A percentile compares a stretch with the other conserved stretches of the same genome.
phyloP scores from a whole-genome alignment of 2,113 vertebrate species.

The Neofelis nebulosa region DNA sequence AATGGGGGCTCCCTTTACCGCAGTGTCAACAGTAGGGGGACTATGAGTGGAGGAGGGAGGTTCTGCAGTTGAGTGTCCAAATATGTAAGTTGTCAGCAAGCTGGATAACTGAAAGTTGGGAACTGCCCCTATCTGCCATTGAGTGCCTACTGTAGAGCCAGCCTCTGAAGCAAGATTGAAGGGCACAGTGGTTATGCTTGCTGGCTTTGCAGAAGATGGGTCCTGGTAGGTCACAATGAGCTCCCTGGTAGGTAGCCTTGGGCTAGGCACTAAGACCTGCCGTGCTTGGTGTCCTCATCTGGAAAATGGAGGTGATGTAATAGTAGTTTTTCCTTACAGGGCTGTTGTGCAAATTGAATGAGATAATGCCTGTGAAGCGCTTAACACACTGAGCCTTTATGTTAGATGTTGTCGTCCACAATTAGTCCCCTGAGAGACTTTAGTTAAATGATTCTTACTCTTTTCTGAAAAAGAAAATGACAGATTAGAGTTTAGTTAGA shows the following conservation, averaged over 20 bases:
- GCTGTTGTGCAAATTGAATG: neutral
- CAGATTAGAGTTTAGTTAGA: neutral
- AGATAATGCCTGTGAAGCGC: neutral
- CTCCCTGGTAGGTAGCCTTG: neutral
- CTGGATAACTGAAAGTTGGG: neutral
- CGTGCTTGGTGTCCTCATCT: neutral
- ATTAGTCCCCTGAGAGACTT: neutral
- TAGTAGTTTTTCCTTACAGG: neutral
- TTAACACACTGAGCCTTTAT: neutral
- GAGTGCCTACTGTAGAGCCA: too few relatives aligned
- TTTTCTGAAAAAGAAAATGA: slow-evolving; percentile 6
- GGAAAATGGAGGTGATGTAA: neutral
- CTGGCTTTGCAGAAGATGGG: neutral
- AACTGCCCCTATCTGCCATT: neutral
- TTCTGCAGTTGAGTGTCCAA: neutral
- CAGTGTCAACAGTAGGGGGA: neutral
- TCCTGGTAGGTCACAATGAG: neutral
- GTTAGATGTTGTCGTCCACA: neutral
- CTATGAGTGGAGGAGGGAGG: neutral
- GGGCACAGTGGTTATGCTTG: neutral
- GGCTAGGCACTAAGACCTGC: neutral
- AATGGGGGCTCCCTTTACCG: neutral
- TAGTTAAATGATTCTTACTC: neutral
- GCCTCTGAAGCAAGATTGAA: neutral
- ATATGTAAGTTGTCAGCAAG: neutral